Percentiles rank a stretch among this genome's conserved stretches.
phyloP scores from a whole-genome alignment of 2,797 vertebrate species.

The Melanogrammus aeglefinus region DNA sequence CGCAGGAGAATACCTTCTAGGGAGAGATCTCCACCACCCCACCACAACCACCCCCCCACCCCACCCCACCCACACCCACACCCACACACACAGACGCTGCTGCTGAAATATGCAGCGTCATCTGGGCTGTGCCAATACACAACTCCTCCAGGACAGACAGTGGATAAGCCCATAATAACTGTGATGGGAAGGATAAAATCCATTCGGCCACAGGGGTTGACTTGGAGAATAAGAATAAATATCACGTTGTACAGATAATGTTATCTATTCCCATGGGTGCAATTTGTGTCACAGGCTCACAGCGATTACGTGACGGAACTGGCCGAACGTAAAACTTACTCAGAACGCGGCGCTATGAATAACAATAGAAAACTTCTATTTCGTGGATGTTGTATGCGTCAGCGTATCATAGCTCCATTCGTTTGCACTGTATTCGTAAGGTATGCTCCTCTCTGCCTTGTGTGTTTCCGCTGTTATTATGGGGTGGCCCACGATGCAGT shows the following conservation, averaged over 20 bases:
- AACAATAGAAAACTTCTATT: background rate
- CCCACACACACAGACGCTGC: constrained; percentile 41
- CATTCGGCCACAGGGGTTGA: background rate
- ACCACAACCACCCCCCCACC: too few species aligned
- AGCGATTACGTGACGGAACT: background rate
- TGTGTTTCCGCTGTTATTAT: background rate
- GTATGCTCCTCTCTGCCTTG: background rate
- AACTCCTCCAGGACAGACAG: constrained; percentile 41
- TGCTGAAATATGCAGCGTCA: constrained; percentile 61
- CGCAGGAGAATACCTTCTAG: too few species aligned
- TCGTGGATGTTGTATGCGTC: background rate
- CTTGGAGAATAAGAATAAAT: background rate
- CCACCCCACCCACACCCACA: too few species aligned
- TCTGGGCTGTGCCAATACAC: constrained; percentile 57
- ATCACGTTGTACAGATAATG: background rate
- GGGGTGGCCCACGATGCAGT: background rate
- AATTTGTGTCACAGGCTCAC: background rate
- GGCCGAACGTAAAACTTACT: too few species aligned
- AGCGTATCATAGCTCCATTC: background rate
- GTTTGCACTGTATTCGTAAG: background rate
- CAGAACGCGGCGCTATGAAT: background rate
- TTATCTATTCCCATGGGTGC: background rate
- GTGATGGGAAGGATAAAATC: constrained; percentile 8
- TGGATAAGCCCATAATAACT: constrained; percentile 46
- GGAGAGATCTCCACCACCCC: too few species aligned